Evolutionary conservation across 2,888 invertebrate genomes (phyloP).

Genomic region (Chymomyza fuscimana): DNA sequence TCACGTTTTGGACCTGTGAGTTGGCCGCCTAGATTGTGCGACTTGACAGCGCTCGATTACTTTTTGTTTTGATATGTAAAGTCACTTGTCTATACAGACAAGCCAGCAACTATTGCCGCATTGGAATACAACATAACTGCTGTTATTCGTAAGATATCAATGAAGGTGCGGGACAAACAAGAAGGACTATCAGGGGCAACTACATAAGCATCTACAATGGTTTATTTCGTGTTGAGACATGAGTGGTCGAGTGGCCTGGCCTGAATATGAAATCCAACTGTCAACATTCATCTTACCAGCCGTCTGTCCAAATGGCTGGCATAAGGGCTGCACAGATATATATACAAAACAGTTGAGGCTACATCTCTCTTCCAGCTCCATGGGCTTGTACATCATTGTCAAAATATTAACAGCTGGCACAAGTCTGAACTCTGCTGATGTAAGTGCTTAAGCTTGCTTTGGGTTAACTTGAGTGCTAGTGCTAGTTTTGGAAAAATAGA

Average conservation of each 20-base stretch:
- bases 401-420: constrained; percentile 72
- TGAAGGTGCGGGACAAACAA: constrained; percentile 68
- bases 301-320: constrained; percentile 46
- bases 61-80: too few species aligned
- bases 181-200: constrained; percentile 54
- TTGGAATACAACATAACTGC: too few species aligned
- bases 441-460: constrained; percentile 4
- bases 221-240: constrained; percentile 39
- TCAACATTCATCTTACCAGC: constrained; percentile 72
- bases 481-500: constrained; percentile 52
- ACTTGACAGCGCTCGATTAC: too few species aligned
- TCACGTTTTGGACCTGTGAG: too few species aligned
- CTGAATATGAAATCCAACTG: constrained; percentile 71
- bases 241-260: constrained; percentile 46
- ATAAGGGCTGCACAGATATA: neutral
- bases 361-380: constrained; percentile 21
- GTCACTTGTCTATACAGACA: too few species aligned
- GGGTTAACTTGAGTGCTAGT: neutral
- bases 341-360: neutral
- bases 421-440: constrained; percentile 28
- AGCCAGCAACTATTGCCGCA: too few species aligned
- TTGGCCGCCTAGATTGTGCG: too few species aligned
- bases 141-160: too few species aligned
- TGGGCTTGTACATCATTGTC: constrained; percentile 71
- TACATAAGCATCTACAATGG: constrained; percentile 22